These are phyloP conservation scores for Anarsia innoxiella DNA, from an alignment of 2,888 invertebrate genomes.

Conservation along the genomic window DNA sequence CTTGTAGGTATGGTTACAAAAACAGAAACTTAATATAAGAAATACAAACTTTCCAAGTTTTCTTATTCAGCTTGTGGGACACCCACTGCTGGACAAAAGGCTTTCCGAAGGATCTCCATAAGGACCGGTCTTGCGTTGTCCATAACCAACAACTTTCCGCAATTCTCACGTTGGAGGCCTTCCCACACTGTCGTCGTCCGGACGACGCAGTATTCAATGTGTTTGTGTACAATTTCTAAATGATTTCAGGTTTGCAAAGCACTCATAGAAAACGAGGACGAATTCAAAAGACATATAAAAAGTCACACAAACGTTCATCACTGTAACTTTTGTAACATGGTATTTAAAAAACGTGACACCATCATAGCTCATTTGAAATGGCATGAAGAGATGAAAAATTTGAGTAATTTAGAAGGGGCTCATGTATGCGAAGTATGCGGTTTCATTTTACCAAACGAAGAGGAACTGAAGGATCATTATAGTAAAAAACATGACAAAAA, in stretches of 20 bases:
- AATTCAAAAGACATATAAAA: slow-evolving; percentile 42
- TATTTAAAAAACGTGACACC: slow-evolving; percentile 45
- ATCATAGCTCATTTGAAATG: slow-evolving; percentile 47
- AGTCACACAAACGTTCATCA: slow-evolving; percentile 45
- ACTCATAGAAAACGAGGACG: slow-evolving; percentile 40
- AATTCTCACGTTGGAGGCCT: no score
- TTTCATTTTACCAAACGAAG: slow-evolving; percentile 32
- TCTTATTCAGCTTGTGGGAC: no score
- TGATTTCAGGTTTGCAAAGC: slow-evolving; percentile 51
- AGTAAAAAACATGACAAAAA: slow-evolving; percentile 45
- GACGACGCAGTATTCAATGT: no score
- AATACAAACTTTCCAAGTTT: neutral
- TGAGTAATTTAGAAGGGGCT: slow-evolving; percentile 25
- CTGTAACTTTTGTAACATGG: slow-evolving; percentile 44
- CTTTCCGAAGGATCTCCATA: no score
- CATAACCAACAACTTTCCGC: no score
- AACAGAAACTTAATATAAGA: neutral
- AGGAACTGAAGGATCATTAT: slow-evolving; percentile 35
- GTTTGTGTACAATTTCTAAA: slow-evolving; percentile 50
- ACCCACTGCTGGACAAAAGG: no score
- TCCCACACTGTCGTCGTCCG: no score
- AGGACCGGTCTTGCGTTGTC: no score
- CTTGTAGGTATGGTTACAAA: no score
- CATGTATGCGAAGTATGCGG: slow-evolving; percentile 57
- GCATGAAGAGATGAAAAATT: slow-evolving; percentile 35